Base-by-base conservation (phyloP, 2,113 vertebrate genomes). In the Entomyzon cyanotis region DNA sequence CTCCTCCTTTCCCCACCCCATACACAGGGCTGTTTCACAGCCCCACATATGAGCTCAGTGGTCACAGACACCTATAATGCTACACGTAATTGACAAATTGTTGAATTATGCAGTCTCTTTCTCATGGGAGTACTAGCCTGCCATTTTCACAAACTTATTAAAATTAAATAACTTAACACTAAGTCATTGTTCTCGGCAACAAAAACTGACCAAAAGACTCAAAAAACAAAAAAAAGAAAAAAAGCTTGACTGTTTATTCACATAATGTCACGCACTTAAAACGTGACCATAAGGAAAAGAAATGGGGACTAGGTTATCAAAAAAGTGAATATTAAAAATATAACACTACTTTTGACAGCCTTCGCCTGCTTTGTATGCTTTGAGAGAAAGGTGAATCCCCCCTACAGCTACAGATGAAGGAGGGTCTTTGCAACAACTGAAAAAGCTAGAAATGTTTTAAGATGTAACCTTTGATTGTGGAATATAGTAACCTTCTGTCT, bases 41-140 rank as follows among this genome's bases (percentile, higher is more conserved):
- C n/a, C 30, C 15, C 12, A 12, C 3, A 18, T 18, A 14, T 17
- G 21, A 80, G 28, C 30, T 20, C 24, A 64, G 28, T 7, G 17
- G 23, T 37, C 25, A 55, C 0, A 0, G 50, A 5, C 19, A 62
- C 28, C 7, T 53, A 30, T 18, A 63, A 67, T 1, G 7, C 17
- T 49, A 37, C 39, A 44, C 2, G 25, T 22, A 68, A 47, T 0
- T 10, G 12, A 70, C 18, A 4, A 75, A 31, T 7, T 9, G 0
- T 41, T 79, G 21, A 83, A 60, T 67, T 31, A 55, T 4, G 22
- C n/a, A 64, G 19, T 7, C 53, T 77, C 42, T 75, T 86, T 18
- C n/a, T 53, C 52, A 58, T 4, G 5, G 23, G 11, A 67, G 8
- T 42, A 44, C 14, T 39, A 67, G 22, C 22, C n/a, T 71, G 33